Base-by-base conservation (phyloP, 2,888 invertebrate genomes). In the Heliconius sara region DNA sequence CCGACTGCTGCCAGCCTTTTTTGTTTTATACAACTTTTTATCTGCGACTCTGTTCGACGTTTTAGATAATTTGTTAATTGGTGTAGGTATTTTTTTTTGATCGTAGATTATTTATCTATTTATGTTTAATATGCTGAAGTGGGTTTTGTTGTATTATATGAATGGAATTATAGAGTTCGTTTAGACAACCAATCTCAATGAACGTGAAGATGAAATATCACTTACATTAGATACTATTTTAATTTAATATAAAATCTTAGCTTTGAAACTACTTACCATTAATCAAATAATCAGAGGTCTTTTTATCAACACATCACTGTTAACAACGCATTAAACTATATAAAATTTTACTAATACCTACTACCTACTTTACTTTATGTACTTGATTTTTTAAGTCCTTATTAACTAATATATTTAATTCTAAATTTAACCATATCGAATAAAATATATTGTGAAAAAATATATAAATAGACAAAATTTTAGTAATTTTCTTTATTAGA, bases 1-100 rank as follows among this genome's bases (percentile, higher is more conserved):
- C 85, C 85, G 84, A 83, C 83, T 79, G 81, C 76, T 83, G 84
- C 82, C 85, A 81, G 84, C 84, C 81, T 83, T 78, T 77, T 77
- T 79, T 57, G 57, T 67, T 76, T 77, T 76, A 78, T 77, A 82
- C 83, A 76, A 79, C 67, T 60, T 52, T 43, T 43, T 68, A 34
- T 82, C 81, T 79, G 80, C 81, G 85, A 80, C 83, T 84, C 73
- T 81, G 76, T 47, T 80, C 68, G 67, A 16, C 30, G 27, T n/a
- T 70, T 73, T 43, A 34, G 65, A 70, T 65, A 52, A 66, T 65
- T 72, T 72, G 47, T 71, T 77, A 65, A 73, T 60, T 73, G n/a
- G 60, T 34, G 25, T 34, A 34, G 34, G 30, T 73, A 4, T 34
- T 73, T 73, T 65, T 72, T 52, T 52, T 39, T 77, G n/a, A n/a